A percentile compares a stretch with the other conserved stretches of the same genome.
phyloP scores from a whole-genome alignment of 2,797 vertebrate species.

The Schizopygopsis pylzovi region DNA sequence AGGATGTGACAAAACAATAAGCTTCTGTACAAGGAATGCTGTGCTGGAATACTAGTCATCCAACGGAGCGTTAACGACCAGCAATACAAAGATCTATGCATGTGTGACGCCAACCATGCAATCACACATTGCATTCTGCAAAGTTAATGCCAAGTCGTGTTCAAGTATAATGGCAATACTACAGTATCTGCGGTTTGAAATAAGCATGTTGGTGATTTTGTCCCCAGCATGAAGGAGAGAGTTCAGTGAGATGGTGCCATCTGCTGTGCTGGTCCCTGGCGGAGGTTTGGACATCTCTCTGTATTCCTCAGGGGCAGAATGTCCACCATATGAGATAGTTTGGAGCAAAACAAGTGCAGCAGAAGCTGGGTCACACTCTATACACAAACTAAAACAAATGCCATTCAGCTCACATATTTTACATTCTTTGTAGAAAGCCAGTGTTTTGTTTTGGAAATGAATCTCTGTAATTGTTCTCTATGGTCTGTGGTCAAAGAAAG shows the following conservation, averaged over 20 bases:
- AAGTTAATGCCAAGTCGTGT: not conserved
- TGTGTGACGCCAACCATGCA: not conserved
- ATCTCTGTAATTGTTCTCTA: constrained; percentile 6
- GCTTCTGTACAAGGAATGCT: constrained; percentile 40
- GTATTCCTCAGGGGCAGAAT: constrained; percentile 18
- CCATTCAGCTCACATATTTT: constrained; percentile 4
- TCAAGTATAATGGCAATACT: constrained; percentile 17
- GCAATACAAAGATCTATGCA: not conserved
- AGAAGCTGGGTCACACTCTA: not conserved
- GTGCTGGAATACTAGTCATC: constrained; percentile 14
- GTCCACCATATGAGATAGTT: not conserved
- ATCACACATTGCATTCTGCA: constrained; percentile 5
- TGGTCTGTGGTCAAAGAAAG: constrained; percentile 32
- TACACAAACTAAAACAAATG: not conserved
- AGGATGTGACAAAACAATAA: constrained; percentile 49
- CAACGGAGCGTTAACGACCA: constrained; percentile 18
- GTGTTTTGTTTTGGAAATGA: not conserved
- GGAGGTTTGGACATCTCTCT: not conserved
- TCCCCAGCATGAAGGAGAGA: constrained; percentile 17
- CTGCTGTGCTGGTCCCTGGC: constrained; percentile 52
- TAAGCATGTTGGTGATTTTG: constrained; percentile 37
- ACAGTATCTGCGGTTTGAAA: constrained; percentile 28
- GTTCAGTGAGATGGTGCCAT: constrained; percentile 47
- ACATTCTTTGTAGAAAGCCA: constrained; percentile 24
- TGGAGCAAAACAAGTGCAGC: not conserved